Base-by-base conservation (phyloP, 2,113 vertebrate genomes). In the Phoenicopterus ruber region DNA sequence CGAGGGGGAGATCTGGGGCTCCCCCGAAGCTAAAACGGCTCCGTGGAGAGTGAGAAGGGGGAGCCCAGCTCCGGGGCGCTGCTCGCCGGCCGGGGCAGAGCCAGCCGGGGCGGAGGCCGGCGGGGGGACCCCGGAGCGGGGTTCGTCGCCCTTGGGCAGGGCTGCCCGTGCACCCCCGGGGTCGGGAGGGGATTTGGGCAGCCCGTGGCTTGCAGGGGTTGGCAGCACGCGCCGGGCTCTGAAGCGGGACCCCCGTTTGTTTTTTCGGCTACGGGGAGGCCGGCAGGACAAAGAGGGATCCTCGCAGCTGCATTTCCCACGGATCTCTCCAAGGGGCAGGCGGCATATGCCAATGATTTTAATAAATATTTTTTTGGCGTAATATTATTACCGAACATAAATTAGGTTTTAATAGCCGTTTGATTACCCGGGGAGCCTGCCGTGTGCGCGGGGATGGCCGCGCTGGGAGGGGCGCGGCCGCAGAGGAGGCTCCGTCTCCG, bases 311-410 rank as follows among this genome's bases (percentile, higher is more conserved):
- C 92, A 12, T 83, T 97, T 96, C 89, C 94, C 90, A 94, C 10
- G 59, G 84, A 89, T 47, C 38, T 94, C 95, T 97, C 96, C 80
- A 26, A 96, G 96, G 86, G 92, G 80, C 92, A 90, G 78, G 83
- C 42, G 78, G 94, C 96, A 93, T 90, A 95, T 88, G 98, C 89
- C 97, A 97, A 94, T 62, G 91, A 94, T 97, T 97, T 97, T 92
- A 97, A 98, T 98, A 96, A 96, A 79, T 96, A 36, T 93, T 66
- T 85, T 80, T 94, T 82, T 82, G 2, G 28, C 59, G 54, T 98
- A 97, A 97, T 98, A 98, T 97, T 98, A 98, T 97, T 98, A 98
- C 97, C n/a, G 90, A 94, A 91, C 90, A 94, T 97, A 97, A 98
- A 97, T 97, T 94, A 96, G 94, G 77, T 95, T 98, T 97, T 98